Conservation (phyloP, 2,888 invertebrate genomes). For the Ophion ventricosus region DNA sequence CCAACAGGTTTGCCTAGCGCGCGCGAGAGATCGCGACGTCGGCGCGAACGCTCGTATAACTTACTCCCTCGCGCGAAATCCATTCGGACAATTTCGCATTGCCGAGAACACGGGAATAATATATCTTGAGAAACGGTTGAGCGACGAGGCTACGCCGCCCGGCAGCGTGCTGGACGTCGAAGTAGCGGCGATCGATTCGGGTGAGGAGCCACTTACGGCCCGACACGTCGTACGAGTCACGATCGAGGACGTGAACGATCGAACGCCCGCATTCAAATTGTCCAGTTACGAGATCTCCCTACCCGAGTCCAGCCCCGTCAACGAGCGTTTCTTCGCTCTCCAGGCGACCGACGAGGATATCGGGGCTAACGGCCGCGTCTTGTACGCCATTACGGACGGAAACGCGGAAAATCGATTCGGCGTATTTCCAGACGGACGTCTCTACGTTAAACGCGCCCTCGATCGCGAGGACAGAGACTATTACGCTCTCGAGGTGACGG, state of each 20-base stretch:
- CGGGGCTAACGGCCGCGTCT: conserved; percentile 91
- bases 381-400: conserved; percentile 93
- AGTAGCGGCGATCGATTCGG: conserved; percentile 94
- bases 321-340: conserved; percentile 94
- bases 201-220: conserved; percentile 89
- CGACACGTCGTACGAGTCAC: conserved; percentile 89
- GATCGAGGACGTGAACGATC: conserved; percentile 96
- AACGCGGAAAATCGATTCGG: conserved; percentile 95
- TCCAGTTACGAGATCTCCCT: conserved; percentile 96
- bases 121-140: conserved; percentile 92
- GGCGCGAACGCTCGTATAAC: conserved; percentile 94
- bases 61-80: conserved; percentile 92
- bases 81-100: conserved; percentile 92
- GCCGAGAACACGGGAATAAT: conserved; percentile 94
- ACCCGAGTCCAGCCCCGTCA: conserved; percentile 94
- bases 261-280: conserved; percentile 96
- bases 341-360: conserved; percentile 95
- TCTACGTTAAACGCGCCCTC: conserved; percentile 93
- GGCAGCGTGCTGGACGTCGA: conserved; percentile 89
- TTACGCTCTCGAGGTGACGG: conserved; percentile 94
- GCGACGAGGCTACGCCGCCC: conserved; percentile 86
- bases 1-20: conserved; percentile 94
- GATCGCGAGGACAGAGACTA: conserved; percentile 96
- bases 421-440: conserved; percentile 96
- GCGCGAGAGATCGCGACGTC: conserved; percentile 94